These are phyloP conservation scores for Achatina immaculata DNA, from an alignment of 1,140 invertebrate species.

Conservation along the genomic window DNA sequence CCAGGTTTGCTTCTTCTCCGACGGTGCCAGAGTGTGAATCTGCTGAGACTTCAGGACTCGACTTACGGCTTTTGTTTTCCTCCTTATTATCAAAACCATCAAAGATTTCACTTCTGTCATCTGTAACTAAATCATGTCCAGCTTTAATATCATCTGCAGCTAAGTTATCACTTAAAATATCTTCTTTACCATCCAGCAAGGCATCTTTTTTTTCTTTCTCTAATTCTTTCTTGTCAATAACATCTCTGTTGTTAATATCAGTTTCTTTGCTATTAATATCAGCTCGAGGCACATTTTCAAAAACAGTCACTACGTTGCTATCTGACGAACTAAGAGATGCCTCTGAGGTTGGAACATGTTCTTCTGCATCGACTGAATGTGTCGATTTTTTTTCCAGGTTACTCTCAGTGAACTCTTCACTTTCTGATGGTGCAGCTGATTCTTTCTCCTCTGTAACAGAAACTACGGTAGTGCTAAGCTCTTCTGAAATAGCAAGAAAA, in stretches of 20 bases:
- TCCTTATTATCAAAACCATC: slow-evolving; percentile 33
- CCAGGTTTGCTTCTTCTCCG: not conserved
- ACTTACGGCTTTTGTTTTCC: not conserved
- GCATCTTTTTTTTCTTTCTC: not conserved
- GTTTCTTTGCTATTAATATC: too few relatives aligned
- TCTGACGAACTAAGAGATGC: not conserved
- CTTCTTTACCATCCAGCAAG: not conserved
- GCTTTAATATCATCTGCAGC: slow-evolving; percentile 37
- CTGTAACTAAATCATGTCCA: slow-evolving; percentile 33
- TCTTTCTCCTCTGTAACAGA: not conserved
- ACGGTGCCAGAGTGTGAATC: not conserved
- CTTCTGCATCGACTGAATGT: not conserved
- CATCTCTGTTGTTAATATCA: not conserved
- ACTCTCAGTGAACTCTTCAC: not conserved
- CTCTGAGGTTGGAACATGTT: not conserved
- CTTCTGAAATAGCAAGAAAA: too few relatives aligned
- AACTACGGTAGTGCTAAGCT: too few relatives aligned
- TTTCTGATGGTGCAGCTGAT: not conserved
- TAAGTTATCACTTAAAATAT: slow-evolving; percentile 16
- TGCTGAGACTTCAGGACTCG: not conserved
- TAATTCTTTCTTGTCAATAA: not conserved
- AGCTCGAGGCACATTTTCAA: not conserved
- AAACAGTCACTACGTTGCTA: not conserved
- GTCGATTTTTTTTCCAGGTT: not conserved
- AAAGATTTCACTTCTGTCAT: slow-evolving; percentile 32